Base-by-base conservation (phyloP, 2,113 vertebrate genomes). In the Thamnaconus septentrionalis region DNA sequence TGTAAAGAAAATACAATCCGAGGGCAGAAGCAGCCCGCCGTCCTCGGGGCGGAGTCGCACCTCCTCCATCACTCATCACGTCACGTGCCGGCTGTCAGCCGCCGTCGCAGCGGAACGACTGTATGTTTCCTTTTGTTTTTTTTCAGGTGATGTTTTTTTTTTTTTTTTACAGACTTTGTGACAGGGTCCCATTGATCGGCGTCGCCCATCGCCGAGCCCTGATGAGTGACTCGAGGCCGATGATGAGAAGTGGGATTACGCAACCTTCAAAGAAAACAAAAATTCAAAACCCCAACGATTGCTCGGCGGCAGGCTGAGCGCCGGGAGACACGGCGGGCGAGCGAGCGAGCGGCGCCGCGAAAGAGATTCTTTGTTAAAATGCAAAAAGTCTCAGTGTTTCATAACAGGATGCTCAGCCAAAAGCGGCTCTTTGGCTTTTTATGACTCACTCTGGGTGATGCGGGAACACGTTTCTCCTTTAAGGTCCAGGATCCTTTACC, bases 161-260 rank as follows among this genome's bases (percentile, higher is more conserved):
- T 48, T 6, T 58, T 11, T 59, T 70, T 72, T 69, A 42, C 70
- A 76, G 84, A 73, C 77, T 72, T 68, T 69, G 61, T 66, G 86
- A 86, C 87, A 31, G 87, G 80, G 76, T 65, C 57, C 18, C 70
- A 90, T 88, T 78, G 86, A 89, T 88, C 87, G 79, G 77, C 78
- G 79, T 90, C 85, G 71, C 73, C 18, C 86, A 80, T 88, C 83
- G 61, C 82, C 89, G 86, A 81, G 75, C 62, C 74, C 73, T 81
- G 85, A 87, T 73, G 76, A 84, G 88, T 79, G 78, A 73, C 78
- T 81, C 74, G 62, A 71, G 87, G 67, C 63, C 69, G 77, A 81
- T 75, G 87, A 80, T 79, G 18, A 31, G 18, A 80, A 81, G 74
- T 74, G 69, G 77, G 70, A 86, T 87, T 85, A 87, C 74, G 78